Evolutionary conservation across 2,888 invertebrate species (phyloP), one percentile per base, ranked within the genome.

Genomic region (Aphidoletes aphidimyza): DNA sequence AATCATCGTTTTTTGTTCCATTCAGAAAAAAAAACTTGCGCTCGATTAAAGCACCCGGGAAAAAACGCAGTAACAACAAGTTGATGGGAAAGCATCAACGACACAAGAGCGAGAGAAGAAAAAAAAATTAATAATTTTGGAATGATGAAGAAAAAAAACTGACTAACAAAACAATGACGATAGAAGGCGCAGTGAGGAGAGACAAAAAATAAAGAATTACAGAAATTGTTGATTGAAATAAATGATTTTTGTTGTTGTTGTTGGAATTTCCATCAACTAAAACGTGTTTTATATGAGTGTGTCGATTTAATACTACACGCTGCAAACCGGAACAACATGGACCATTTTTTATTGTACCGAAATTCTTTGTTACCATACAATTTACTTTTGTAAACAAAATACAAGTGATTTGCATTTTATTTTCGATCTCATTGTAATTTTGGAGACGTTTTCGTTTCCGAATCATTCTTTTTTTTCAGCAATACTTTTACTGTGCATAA

Each of bases 311-410:
- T 69, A 69, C 69, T 30, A 2, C 26, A 26, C 5, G 22, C 2
- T 11, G 14, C 22, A 54, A 54, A 54, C 22, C 26, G 6, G n/a
- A 14, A 26, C 30, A 30, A 69, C n/a, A n/a, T 69, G 54, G 34
- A 30, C 26, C 2, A 54, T 54, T 54, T 49, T 49, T 11, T 42
- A 11, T 6, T n/a, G 26, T 22, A 26, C 22, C 26, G 54, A 26
- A 54, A 54, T 54, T 54, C 54, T 54, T 49, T 54, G 8, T 19
- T 30, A 69, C 69, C 69, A 69, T 69, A 14, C n/a, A 69, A 69
- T 69, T 69, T 30, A 69, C 69, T 26, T 69, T 69, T 69, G 69
- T 69, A 69, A 69, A 69, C 30, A 69, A 69, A 69, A 69, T 69
- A 69, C 34, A 69, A 69, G 69, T 69, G 69, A 69, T 69, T 69